Conservation (phyloP, 2,113 vertebrate species). For the Ophiodon elongatus region DNA sequence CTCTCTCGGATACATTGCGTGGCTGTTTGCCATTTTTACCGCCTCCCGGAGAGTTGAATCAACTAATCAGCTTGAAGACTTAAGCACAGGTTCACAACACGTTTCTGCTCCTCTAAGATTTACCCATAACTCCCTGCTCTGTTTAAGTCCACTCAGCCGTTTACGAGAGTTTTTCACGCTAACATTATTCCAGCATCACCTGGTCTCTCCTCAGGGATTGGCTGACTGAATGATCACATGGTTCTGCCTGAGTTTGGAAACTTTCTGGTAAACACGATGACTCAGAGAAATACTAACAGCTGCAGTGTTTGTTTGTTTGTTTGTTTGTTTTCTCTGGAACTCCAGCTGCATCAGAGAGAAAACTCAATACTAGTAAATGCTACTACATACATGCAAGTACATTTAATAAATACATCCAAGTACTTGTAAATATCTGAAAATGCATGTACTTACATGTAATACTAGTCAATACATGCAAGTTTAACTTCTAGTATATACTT, state of each 20-base stretch:
- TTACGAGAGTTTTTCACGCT: background rate
- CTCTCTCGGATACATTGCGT: background rate
- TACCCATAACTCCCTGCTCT: background rate
- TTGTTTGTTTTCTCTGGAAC: too few relatives aligned
- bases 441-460: too few relatives aligned
- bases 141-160: background rate
- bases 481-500: too few relatives aligned
- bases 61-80: background rate
- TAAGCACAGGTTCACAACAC: background rate
- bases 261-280: background rate
- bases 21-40: too few relatives aligned
- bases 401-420: too few relatives aligned
- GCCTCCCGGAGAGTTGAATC: background rate
- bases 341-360: background rate
- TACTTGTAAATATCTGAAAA: too few relatives aligned
- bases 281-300: background rate
- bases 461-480: too few relatives aligned
- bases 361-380: too few relatives aligned
- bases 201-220: slow-evolving; percentile 58
- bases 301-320: too few relatives aligned
- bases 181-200: background rate
- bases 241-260: slow-evolving; percentile 37
- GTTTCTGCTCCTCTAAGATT: background rate
- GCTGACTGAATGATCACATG: slow-evolving; percentile 55
- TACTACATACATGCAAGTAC: too few relatives aligned